Base-by-base conservation (phyloP, 2,888 invertebrate genomes). In the Xanthorhoe spadicearia region DNA sequence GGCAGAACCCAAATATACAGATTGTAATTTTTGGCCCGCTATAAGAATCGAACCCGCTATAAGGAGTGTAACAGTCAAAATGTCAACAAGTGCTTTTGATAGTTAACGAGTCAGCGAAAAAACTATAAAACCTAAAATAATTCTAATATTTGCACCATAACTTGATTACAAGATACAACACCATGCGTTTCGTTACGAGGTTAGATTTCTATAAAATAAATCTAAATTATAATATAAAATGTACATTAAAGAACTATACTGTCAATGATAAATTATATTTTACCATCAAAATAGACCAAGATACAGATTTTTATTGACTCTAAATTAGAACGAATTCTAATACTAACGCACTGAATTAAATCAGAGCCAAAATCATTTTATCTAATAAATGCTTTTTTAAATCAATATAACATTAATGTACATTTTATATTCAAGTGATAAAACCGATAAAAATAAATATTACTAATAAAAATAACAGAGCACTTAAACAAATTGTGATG, bases 141-240 rank as follows among this genome's bases (percentile, higher is more conserved):
- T 69, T 77, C 77, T 83, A 76, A 85, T 75, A 76, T 86, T 87
- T 86, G 88, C 88, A 88, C 88, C 88, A 85, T 86, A 75, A 77
- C 72, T 78, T 75, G 68, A 71, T 72, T 74, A 68, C 73, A 64
- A 75, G 62, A 76, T 76, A 80, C 71, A 81, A 75, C 77, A 77
- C 74, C 76, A 75, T 72, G 60, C 19, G 69, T 75, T 74, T 76
- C 66, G 54, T 52, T 59, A 73, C 18, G 67, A 74, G 64, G 67
- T 64, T 64, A 18, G 56, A 61, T 60, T 61, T 49, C 38, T 55
- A 67, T 38, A 9, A 54, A 38, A 6, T 9, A 59, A 10, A 49
- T 28, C 19, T 3, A 4, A 43, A 43, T 58, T 63, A 56, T 17
- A 62, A 59, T 38, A 52, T 57, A 55, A 53, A 49, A n/a, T 19